Base-by-base conservation (phyloP, 2,888 invertebrate species). In the Saturnia pavonia region DNA sequence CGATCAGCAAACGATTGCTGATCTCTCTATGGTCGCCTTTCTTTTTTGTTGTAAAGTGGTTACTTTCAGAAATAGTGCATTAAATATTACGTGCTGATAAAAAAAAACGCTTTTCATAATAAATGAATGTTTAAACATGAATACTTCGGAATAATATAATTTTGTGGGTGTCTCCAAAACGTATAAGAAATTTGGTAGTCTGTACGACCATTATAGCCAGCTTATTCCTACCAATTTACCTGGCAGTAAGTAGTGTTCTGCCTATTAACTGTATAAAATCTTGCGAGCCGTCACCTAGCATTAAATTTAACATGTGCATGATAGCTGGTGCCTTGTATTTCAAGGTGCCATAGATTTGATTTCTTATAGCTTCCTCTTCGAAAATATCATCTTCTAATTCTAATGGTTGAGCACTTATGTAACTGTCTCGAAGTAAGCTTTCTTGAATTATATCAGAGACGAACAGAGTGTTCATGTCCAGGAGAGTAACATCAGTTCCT, bases 381-480 rank as follows among this genome's bases (percentile, higher is more conserved):
- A 85, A 88, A 0, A 93, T 40, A 43, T 86, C 75, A 0, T 76
- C 75, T 0, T 1, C 69, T 1, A 85, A 76, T 69, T 89, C 82
- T 6, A 94, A 72, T 0, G 83, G 72, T 16, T 73, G 73, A 0
- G 86, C 75, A 48, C 71, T 76, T 0, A 70, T 9, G 66, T 88
- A 90, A 0, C 84, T 83, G 72, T 94, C 94, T 4, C 77, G 78
- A 0, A 86, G 80, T 11, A 94, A 76, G 74, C 89, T 87, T 69
- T 93, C 92, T 83, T 91, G 92, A 16, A 93, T 87, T 0, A 93
- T 75, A 25, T 94, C 92, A 1, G 88, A 83, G 12, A 88, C 84
- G 67, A 93, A 93, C 67, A 93, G 74, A 0, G 91, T 86, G 51
- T 91, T 81, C 19, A 88, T 79, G 60, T 94, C 93, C 0, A 93